Evolutionary conservation across 35 echinoderm and acorn worm species (phyloP).

Genomic region (Diadema setosum): DNA sequence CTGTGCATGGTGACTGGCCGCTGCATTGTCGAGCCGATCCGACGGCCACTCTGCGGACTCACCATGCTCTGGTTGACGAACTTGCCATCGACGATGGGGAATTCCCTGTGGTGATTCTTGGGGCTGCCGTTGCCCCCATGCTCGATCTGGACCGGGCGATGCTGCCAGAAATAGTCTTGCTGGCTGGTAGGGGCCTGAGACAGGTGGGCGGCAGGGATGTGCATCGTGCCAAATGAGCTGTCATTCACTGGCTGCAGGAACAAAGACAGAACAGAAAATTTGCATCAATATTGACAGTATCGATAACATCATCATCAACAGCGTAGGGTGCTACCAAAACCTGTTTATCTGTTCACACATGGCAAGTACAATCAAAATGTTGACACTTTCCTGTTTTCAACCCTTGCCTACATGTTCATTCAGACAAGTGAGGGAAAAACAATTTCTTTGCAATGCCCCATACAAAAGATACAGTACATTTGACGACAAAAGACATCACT

Average conservation of each 20-base stretch:
- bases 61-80: slow-evolving; percentile 2
- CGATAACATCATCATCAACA: too few species aligned
- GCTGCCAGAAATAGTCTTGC: slow-evolving; percentile 17
- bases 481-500: too few species aligned
- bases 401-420: too few species aligned
- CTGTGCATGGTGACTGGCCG: background rate
- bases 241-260: background rate
- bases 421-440: too few species aligned
- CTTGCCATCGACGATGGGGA: background rate
- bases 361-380: too few species aligned
- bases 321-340: too few species aligned
- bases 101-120: background rate
- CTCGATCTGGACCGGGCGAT: background rate
- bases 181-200: background rate
- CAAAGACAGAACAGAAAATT: background rate
- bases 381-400: too few species aligned
- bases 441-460: too few species aligned
- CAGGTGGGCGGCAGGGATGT: background rate
- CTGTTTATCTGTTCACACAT: too few species aligned
- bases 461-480: too few species aligned
- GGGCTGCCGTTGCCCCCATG: background rate
- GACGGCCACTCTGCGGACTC: background rate
- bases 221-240: slow-evolving; percentile 1
- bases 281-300: too few species aligned
- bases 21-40: background rate